phyloP scores from a whole-genome alignment of 2,113 vertebrate genomes.

The Neofelis nebulosa region DNA sequence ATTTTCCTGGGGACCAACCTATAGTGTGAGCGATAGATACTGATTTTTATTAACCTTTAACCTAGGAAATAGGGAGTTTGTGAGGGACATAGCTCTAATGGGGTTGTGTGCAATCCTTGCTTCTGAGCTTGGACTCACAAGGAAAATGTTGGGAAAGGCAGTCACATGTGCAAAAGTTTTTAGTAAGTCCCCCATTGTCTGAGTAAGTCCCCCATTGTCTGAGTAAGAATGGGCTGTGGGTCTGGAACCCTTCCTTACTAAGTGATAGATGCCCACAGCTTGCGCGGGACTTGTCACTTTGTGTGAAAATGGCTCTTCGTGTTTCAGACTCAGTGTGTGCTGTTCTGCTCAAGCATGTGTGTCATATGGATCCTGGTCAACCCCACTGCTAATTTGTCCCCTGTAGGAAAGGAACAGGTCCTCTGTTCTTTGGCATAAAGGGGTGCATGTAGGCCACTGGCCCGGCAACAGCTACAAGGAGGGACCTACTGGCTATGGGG shows the following conservation, averaged over 20 bases:
- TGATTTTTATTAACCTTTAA: neutral
- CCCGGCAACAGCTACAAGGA: neutral
- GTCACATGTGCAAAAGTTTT: neutral
- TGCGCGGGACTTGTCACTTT: neutral
- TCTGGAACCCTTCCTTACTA: neutral
- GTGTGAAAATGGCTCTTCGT: neutral
- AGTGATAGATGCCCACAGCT: neutral
- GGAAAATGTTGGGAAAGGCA: neutral
- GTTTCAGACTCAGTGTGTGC: neutral
- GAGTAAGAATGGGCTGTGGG: neutral
- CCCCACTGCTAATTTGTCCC: neutral
- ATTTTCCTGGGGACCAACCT: neutral
- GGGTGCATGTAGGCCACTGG: neutral
- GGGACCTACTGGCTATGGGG: neutral
- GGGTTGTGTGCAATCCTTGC: neutral
- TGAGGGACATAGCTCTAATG: neutral
- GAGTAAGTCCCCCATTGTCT: neutral
- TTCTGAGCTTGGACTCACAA: neutral
- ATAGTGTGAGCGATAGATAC: neutral
- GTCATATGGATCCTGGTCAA: neutral
- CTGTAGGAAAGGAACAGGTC: neutral
- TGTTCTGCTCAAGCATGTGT: neutral
- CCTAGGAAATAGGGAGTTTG: neutral
- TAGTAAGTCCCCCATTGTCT: neutral
- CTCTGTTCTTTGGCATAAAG: neutral